These are phyloP conservation scores for Tamandua tetradactyla DNA, from an alignment of 2,797 vertebrate species.

Conservation along the genomic window DNA sequence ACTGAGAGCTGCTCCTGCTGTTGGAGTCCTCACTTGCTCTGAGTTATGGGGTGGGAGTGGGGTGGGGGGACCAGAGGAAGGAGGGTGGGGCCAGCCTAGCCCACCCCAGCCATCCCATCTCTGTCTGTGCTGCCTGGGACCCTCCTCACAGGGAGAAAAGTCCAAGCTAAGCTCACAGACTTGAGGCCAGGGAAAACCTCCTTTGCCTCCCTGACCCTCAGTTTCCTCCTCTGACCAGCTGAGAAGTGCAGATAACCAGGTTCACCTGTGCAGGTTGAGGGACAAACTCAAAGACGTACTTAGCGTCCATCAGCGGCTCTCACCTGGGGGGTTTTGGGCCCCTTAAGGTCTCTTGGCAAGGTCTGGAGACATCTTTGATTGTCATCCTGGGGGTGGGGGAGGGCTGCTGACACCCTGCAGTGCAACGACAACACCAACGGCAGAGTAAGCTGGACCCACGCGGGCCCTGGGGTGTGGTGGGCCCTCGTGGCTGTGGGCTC, in stretches of 20 bases:
- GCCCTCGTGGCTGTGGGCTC: no score
- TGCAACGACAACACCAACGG: no score
- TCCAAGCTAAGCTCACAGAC: background rate
- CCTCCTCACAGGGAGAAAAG: background rate
- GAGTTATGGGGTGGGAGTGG: no score
- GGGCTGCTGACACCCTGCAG: background rate
- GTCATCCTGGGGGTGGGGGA: background rate
- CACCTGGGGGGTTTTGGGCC: background rate
- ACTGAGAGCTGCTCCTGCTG: background rate
- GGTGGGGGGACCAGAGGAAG: background rate
- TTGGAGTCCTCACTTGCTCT: background rate
- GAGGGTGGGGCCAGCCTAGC: background rate
- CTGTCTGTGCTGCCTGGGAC: background rate
- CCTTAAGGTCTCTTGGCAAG: background rate
- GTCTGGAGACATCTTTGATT: background rate
- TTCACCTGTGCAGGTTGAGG: background rate
- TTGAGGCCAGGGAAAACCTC: background rate
- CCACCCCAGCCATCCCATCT: no score
- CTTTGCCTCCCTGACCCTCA: background rate
- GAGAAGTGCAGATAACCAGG: no score
- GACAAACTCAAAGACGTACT: background rate
- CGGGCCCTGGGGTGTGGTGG: no score
- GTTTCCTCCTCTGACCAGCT: background rate
- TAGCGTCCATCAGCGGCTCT: background rate
- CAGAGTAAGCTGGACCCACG: background rate